Percentiles rank a stretch among this genome's conserved stretches.
Evolutionary conservation across 2,888 invertebrate genomes (phyloP).

Genomic region (Listrodromus nycthemerus): DNA sequence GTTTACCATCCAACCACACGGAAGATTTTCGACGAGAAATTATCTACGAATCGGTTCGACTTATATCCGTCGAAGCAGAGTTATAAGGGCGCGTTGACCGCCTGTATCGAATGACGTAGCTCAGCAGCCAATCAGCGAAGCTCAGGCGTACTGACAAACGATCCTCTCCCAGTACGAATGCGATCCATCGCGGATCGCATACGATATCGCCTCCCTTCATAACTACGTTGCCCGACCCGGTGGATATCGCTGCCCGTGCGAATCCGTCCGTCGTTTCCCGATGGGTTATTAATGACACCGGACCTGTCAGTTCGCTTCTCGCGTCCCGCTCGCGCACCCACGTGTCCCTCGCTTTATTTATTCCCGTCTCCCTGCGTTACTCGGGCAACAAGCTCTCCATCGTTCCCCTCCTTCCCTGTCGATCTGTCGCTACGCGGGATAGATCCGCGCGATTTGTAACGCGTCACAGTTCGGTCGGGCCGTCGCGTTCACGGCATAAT

Average conservation of each 20-base stretch:
- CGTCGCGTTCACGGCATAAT: constrained; percentile 64
- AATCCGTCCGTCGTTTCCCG: constrained; percentile 72
- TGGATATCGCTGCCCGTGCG: constrained; percentile 56
- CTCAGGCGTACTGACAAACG: constrained; percentile 77
- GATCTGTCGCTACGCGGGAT: constrained; percentile 46
- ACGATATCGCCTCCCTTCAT: constrained; percentile 57
- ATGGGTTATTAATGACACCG: constrained; percentile 78
- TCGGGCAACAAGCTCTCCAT: not conserved
- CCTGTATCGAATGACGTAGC: constrained; percentile 66
- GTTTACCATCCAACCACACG: not conserved
- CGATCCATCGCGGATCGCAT: constrained; percentile 32
- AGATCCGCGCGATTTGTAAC: constrained; percentile 63
- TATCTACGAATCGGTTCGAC: constrained; percentile 38
- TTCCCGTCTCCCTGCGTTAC: constrained; percentile 39
- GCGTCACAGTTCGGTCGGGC: constrained; percentile 48
- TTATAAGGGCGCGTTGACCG: constrained; percentile 32
- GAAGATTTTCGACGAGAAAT: constrained; percentile 53
- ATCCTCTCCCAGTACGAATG: constrained; percentile 65
- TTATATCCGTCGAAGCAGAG: constrained; percentile 52
- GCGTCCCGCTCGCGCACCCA: constrained; percentile 35
- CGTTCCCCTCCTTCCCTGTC: constrained; percentile 40
- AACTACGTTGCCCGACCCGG: constrained; percentile 44
- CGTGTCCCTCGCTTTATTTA: constrained; percentile 58
- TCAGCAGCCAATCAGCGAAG: constrained; percentile 74
- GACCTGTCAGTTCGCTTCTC: constrained; percentile 56